Evolutionary conservation across 1,140 invertebrate genomes (phyloP).

Genomic region (Drosophila takahashii): DNA sequence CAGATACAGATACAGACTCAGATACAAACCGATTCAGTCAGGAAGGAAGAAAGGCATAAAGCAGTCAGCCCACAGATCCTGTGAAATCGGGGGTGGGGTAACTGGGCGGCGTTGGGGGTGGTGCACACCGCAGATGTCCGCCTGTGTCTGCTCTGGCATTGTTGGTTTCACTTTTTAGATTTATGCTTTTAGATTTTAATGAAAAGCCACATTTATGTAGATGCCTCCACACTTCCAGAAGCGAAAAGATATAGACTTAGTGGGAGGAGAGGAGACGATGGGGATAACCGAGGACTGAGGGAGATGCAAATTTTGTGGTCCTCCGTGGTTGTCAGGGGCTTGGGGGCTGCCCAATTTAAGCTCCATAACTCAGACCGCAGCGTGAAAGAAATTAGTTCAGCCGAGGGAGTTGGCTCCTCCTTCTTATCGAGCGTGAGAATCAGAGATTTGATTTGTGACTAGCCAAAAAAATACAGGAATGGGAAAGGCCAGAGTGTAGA

Average conservation of each 20-base stretch:
- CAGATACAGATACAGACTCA: neutral
- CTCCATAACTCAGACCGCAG: conserved; percentile 59
- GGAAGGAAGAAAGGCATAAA: conserved; percentile 50
- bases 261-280: neutral
- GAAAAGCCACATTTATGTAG: conserved; percentile 69
- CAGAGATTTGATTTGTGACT: conserved; percentile 43
- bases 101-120: neutral
- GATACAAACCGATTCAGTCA: neutral
- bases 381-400: conserved; percentile 49
- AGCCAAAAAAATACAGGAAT: neutral
- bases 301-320: conserved; percentile 58
- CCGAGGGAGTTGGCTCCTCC: conserved; percentile 16
- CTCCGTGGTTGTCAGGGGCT: neutral
- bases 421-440: conserved; percentile 37
- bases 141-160: conserved; percentile 49
- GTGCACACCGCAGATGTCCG: conserved; percentile 41
- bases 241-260: conserved; percentile 16
- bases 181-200: conserved; percentile 80
- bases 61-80: conserved; percentile 37
- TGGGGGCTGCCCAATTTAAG: conserved; percentile 49
- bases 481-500: neutral
- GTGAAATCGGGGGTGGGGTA: conserved; percentile 1
- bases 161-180: conserved; percentile 74
- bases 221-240: conserved; percentile 22
- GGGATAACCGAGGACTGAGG: neutral